phyloP scores from a whole-genome alignment of 2,113 vertebrate species.

The Rallus limicola region DNA sequence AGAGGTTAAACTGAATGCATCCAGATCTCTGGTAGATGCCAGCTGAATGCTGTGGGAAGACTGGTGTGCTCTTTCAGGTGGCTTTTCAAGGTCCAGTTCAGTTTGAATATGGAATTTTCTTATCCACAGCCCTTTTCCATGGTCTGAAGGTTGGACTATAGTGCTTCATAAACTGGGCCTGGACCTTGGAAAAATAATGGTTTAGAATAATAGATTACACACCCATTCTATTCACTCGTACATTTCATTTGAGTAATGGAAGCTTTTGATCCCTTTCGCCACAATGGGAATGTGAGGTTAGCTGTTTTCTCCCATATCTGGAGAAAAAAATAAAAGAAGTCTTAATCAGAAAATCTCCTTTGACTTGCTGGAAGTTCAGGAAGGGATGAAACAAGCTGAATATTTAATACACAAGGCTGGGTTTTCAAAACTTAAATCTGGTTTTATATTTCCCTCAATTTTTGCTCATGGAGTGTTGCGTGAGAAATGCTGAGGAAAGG shows the following conservation, averaged over 20 bases:
- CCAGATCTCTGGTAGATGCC: background rate
- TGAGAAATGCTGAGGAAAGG: background rate
- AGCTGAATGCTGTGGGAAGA: no score
- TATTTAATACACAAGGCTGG: background rate
- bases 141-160: background rate
- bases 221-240: background rate
- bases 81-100: background rate
- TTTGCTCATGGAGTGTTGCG: background rate
- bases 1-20: background rate
- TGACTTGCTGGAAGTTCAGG: background rate
- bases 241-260: accelerated
- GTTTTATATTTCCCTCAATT: accelerated
- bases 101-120: background rate
- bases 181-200: background rate
- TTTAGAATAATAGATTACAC: background rate
- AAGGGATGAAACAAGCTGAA: background rate
- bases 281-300: background rate
- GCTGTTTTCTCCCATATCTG: background rate
- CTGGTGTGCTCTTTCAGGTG: background rate
- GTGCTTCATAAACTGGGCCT: background rate
- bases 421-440: background rate
- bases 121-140: background rate
- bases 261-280: background rate
- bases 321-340: background rate
- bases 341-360: background rate